phyloP scores from a whole-genome alignment of 1,140 invertebrate genomes.

The Cotesia typhae region DNA sequence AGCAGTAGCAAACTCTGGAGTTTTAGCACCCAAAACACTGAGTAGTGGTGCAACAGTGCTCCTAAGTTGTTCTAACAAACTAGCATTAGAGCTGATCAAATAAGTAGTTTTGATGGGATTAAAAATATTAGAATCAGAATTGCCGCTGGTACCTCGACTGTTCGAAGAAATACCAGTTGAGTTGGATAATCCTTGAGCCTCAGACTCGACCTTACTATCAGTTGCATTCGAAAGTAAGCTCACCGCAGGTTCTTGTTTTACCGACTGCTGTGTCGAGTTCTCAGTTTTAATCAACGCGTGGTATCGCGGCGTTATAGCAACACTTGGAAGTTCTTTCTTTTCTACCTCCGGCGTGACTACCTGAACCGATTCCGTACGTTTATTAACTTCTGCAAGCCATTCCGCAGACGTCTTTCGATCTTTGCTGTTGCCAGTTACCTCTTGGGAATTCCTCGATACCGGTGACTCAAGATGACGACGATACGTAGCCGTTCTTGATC shows the following conservation, averaged over 20 bases:
- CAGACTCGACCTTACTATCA: not conserved
- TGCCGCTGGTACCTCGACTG: slow-evolving; percentile 51
- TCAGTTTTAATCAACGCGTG: slow-evolving; percentile 34
- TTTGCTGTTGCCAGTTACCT: not conserved
- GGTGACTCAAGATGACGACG: slow-evolving; percentile 56
- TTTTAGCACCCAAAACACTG: slow-evolving; percentile 54
- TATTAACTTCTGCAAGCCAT: no score
- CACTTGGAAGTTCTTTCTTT: slow-evolving; percentile 35
- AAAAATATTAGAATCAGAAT: slow-evolving; percentile 55
- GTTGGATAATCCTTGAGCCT: slow-evolving; percentile 20
- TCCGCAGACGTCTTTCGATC: not conserved
- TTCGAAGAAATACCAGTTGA: slow-evolving; percentile 47
- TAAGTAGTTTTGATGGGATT: slow-evolving; percentile 54
- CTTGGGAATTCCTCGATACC: slow-evolving; percentile 30
- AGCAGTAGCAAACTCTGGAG: slow-evolving; percentile 53
- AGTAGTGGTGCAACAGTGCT: slow-evolving; percentile 62
- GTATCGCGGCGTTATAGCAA: slow-evolving; percentile 55
- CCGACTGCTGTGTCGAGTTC: slow-evolving; percentile 41
- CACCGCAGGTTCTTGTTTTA: slow-evolving; percentile 49
- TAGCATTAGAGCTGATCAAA: slow-evolving; percentile 50
- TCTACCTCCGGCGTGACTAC: slow-evolving; percentile 1
- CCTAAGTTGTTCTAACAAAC: slow-evolving; percentile 56
- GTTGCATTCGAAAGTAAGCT: slow-evolving; percentile 50
- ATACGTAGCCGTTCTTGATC: slow-evolving; percentile 59
- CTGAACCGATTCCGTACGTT: no score